Evolutionary conservation across 2,113 vertebrate genomes (phyloP).

Genomic region (Scalopus aquaticus): DNA sequence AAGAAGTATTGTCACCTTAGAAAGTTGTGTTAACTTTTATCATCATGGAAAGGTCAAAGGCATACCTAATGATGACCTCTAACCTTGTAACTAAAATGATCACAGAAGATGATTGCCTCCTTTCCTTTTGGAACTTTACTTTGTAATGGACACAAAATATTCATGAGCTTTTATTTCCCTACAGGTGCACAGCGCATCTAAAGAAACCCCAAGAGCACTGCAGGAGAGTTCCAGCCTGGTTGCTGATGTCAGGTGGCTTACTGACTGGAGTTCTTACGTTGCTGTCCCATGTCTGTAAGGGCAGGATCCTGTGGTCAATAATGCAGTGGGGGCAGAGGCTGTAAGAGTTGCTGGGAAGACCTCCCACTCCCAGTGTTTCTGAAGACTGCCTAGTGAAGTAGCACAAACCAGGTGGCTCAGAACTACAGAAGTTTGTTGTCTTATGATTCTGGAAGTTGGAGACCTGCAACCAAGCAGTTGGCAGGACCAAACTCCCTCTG

Average conservation of each 20-base stretch:
- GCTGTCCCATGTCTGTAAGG: neutral
- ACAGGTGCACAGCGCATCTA: neutral
- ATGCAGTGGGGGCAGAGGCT: neutral
- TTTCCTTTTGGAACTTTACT: neutral
- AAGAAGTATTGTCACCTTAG: neutral
- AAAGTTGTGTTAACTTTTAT: neutral
- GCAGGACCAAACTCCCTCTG: neutral
- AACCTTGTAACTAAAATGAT: neutral
- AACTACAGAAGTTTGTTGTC: neutral
- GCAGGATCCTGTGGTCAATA: neutral
- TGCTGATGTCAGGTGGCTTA: neutral
- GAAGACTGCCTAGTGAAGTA: neutral
- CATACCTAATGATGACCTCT: neutral
- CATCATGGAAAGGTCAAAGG: neutral
- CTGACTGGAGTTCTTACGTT: neutral
- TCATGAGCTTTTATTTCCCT: neutral
- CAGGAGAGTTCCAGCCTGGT: neutral
- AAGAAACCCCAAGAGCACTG: neutral
- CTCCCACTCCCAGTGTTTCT: neutral
- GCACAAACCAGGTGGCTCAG: neutral
- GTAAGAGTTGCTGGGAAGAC: rapidly evolving
- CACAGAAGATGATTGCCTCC: neutral
- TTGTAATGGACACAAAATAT: neutral
- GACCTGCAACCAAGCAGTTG: neutral
- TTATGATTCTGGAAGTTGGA: neutral